Evolutionary conservation across 92 coral and sea anemone species (phyloP), one percentile per base, ranked within the genome.

Genomic region (Zoanthus sansibaricus): DNA sequence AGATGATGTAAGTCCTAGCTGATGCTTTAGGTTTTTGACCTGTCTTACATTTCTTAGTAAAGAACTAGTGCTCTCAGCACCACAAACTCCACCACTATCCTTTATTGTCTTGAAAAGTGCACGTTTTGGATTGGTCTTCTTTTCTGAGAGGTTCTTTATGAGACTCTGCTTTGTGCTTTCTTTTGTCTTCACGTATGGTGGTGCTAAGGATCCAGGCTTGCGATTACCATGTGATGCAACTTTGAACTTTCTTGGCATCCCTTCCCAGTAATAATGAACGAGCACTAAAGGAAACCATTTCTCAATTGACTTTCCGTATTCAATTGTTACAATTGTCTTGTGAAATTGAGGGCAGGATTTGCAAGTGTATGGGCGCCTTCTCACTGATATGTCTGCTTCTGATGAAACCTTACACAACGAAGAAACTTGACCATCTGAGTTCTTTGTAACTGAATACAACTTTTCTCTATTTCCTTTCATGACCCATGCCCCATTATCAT

Each of bases 61-160:
- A 55, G 90, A 79, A 31, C 90, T 71, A 59, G 45, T 56, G 71
- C 87, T 88, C 72, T 79, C 91, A 21, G 87, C 82, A 54, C 87
- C 91, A 82, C 82, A 71, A 77, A 89, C 86, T 48, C 89, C 92
- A 75, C 89, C 86, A 84, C 74, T 73, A 51, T 84, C 89, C 88
- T 89, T 88, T 11, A 85, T 58, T 16, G 80, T 85, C 77, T 83
- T 69, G 64, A 89, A 89, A 30, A 84, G 79, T 66, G 92, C 89
- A 33, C 89, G 52, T 66, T 89, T 89, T 5, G 92, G 85, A 76
- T 68, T 69, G 45, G 56, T 17, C 64, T 77, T 86, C 10, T 32
- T 20, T 16, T 86, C 67, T 59, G 67, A 59, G 67, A 59, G 67
- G 67, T 59, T 59, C 16, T 59, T 16, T 59, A 59, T 15, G 20